These are phyloP conservation scores for Columba livia DNA, from an alignment of 2,113 vertebrate species.

Conservation along the genomic window DNA sequence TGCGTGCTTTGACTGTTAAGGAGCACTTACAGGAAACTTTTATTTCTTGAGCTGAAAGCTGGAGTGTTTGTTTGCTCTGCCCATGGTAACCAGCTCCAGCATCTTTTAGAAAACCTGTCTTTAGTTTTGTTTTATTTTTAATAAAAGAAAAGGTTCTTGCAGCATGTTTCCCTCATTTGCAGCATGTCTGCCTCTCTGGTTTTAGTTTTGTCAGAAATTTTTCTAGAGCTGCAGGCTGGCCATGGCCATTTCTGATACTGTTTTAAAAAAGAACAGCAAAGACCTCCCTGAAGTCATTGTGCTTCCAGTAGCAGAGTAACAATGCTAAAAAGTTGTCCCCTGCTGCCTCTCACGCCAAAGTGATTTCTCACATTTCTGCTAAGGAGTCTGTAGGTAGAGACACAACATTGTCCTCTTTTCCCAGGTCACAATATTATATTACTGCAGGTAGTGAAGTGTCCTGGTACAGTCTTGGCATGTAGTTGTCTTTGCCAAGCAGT, in stretches of 20 bases:
- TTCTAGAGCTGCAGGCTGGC: not conserved
- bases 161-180: not conserved
- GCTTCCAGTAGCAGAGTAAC: not conserved
- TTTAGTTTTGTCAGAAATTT: not conserved
- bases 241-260: rapidly evolving
- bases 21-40: not conserved
- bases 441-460: not conserved
- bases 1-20: not conserved
- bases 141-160: not conserved
- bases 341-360: not conserved
- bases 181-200: not conserved
- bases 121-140: not conserved
- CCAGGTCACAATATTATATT: not conserved
- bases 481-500: not conserved
- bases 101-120: not conserved
- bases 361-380: not conserved
- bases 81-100: not conserved
- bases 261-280: not conserved
- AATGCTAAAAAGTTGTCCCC: not conserved
- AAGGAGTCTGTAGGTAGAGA: not conserved
- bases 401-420: rapidly evolving
- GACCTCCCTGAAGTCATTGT: not conserved
- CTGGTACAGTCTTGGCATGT: not conserved
- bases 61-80: not conserved
- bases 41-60: not conserved